Base-by-base conservation (phyloP, 2,888 invertebrate genomes). In the Acanthoscelides obtectus region DNA sequence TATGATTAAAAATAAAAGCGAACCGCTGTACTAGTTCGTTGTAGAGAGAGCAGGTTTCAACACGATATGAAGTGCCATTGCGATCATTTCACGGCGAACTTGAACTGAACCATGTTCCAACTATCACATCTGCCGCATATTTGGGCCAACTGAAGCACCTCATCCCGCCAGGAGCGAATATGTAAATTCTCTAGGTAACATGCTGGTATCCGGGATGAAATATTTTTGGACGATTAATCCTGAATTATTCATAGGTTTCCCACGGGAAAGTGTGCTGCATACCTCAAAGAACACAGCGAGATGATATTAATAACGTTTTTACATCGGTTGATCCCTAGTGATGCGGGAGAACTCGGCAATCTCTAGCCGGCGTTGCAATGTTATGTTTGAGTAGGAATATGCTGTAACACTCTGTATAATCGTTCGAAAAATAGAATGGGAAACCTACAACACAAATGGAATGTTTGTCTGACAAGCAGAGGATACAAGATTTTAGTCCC, bases 1-100 rank as follows among this genome's bases (percentile, higher is more conserved):
- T 64, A 69, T 64, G 64, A 71, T 71, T 66, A 75, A 75, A 73
- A 75, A 72, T 73, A 75, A 45, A 45, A 45, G 45, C 45, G 17
- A 45, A 45, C 45, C 6, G 45, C 17, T 45, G n/a, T n/a, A n/a
- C 17, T 17, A 6, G 3, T 17, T 45, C 17, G n/a, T 45, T 25
- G 25, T 12, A 45, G 45, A 12, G 45, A 6, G 8, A 6, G 17
- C 45, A 6, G 45, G 5, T 12, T 45, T 45, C 45, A 45, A 45
- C 45, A 45, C 6, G 45, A 12, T 12, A 12, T 45, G 5, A 1
- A 45, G 45, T 45, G 45, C 17, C 45, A 45, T 12, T 6, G 45
- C 45, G 12, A 45, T 17, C 45, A 45, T 1, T 45, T 45, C 45
- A 4, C 45, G 8, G 17, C 45, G 17, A 45, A 45, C 17, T 6